Conservation (phyloP, 2,797 vertebrate species). For the Myripristis murdjan region DNA sequence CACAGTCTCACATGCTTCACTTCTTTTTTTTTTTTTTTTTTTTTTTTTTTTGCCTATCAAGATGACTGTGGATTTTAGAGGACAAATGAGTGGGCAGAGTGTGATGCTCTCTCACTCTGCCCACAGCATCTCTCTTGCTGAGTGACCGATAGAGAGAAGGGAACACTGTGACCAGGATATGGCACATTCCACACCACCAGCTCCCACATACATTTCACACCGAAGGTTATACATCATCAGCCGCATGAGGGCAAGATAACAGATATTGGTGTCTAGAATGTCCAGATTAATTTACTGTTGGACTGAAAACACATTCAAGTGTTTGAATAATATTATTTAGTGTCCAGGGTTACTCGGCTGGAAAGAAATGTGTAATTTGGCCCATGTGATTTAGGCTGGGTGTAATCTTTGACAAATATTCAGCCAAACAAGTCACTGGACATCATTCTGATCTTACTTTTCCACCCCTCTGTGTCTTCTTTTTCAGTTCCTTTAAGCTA, state of each 20-base stretch:
- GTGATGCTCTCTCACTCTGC: slow-evolving; percentile 82
- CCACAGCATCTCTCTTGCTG: slow-evolving; percentile 82
- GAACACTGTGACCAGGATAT: slow-evolving; percentile 82
- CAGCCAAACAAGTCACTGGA: neutral
- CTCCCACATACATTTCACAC: slow-evolving; percentile 78
- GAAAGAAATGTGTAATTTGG: neutral
- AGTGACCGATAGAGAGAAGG: slow-evolving; percentile 80
- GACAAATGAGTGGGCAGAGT: slow-evolving; percentile 81
- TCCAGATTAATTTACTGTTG: slow-evolving; percentile 16
- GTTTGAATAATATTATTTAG: no score
- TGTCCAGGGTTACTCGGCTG: neutral
- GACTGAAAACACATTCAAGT: neutral
- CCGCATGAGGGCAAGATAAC: slow-evolving; percentile 61
- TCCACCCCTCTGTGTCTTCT: neutral
- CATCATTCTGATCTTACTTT: neutral
- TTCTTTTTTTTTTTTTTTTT: slow-evolving; percentile 22
- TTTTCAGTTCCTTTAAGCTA: neutral
- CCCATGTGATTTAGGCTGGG: neutral
- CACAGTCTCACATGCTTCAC: slow-evolving; percentile 19
- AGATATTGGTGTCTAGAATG: slow-evolving; percentile 39
- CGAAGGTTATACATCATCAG: slow-evolving; percentile 62
- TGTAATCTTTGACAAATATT: neutral
- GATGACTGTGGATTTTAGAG: slow-evolving; percentile 76
- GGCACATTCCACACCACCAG: slow-evolving; percentile 74
- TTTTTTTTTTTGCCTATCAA: slow-evolving; percentile 39